These are phyloP conservation scores for Misgurnus anguillicaudatus DNA, from an alignment of 2,113 vertebrate genomes.

Conservation along the genomic window DNA sequence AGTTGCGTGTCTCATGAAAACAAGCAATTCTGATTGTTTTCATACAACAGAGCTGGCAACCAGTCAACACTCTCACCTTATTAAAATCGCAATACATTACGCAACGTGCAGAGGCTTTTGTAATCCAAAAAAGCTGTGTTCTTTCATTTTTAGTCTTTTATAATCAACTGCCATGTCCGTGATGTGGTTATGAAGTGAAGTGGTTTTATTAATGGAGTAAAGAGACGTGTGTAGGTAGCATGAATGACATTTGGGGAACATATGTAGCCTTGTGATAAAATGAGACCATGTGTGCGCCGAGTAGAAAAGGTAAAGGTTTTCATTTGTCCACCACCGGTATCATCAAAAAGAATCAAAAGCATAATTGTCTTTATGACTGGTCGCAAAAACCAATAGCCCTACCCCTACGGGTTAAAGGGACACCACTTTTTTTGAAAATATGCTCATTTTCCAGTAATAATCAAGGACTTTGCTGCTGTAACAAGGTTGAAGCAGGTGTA, in stretches of 20 bases:
- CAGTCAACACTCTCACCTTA: conserved; percentile 72
- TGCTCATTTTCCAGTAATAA: too few relatives aligned
- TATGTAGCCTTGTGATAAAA: conserved; percentile 51
- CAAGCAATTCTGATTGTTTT: conserved; percentile 66
- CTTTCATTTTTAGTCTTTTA: conserved; percentile 64
- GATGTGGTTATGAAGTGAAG: conserved; percentile 73
- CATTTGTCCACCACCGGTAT: neutral
- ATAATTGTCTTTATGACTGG: too few relatives aligned
- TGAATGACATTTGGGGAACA: conserved; percentile 70
- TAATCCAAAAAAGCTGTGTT: conserved; percentile 72
- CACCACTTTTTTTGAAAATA: too few relatives aligned
- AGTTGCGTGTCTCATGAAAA: conserved; percentile 65
- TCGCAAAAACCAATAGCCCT: neutral
- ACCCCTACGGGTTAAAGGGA: too few relatives aligned
- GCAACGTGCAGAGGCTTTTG: conserved; percentile 56
- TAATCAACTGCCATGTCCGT: conserved; percentile 70
- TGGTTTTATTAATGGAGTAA: conserved; percentile 73
- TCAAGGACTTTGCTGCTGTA: too few relatives aligned
- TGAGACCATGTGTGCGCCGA: neutral
- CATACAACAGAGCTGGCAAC: conserved; percentile 73
- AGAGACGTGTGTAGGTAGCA: conserved; percentile 53
- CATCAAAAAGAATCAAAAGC: neutral
- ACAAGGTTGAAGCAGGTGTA: too few relatives aligned
- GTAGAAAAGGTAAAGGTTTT: neutral
- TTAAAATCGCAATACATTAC: conserved; percentile 60